These are phyloP conservation scores for Todiramphus chloris DNA, from an alignment of 2,113 vertebrate genomes.

Conservation along the genomic window DNA sequence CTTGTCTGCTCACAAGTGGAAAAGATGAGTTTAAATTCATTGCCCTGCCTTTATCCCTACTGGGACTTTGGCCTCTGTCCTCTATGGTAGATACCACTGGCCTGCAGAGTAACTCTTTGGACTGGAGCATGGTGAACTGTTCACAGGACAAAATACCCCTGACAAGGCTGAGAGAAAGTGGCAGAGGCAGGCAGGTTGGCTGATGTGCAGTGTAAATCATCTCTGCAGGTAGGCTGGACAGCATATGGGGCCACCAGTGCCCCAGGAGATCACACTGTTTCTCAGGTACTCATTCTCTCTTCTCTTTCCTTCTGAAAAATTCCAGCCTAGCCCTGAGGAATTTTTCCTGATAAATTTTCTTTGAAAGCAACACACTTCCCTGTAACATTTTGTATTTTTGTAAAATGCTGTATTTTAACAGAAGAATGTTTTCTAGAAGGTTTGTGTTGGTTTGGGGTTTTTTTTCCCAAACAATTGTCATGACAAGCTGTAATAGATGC, in stretches of 20 bases:
- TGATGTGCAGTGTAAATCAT: neutral
- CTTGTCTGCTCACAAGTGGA: neutral
- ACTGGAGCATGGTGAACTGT: neutral
- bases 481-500: constrained; percentile 27
- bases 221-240: neutral
- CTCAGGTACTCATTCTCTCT: neutral
- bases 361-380: neutral
- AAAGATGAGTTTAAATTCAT: neutral
- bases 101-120: neutral
- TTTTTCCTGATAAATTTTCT: neutral
- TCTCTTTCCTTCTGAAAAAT: neutral
- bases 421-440: neutral
- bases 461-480: neutral
- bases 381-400: neutral
- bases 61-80: neutral
- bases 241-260: neutral
- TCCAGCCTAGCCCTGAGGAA: neutral
- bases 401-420: constrained; percentile 38
- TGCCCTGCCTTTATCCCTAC: neutral
- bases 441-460: neutral
- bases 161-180: neutral
- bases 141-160: neutral
- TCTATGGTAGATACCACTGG: neutral
- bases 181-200: neutral
- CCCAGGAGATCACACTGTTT: neutral